Conservation (phyloP, 2,797 vertebrate genomes). For the Florisuga fusca region DNA sequence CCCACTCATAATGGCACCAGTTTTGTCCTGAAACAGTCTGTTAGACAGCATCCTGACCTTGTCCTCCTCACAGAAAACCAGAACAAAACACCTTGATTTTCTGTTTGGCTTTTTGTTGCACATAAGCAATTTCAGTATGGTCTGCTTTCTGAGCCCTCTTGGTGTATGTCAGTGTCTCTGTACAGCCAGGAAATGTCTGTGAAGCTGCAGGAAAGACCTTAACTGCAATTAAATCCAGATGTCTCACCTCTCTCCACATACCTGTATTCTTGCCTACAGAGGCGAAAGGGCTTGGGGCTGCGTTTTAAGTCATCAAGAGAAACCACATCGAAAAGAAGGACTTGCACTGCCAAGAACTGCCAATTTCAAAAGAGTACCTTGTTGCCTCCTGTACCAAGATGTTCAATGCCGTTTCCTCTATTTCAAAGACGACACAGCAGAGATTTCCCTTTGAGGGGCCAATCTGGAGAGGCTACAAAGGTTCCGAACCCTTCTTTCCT, state of each 20-base stretch:
- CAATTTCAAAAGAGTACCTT: neutral
- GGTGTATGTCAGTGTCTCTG: neutral
- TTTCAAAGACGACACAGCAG: neutral
- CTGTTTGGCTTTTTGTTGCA: neutral
- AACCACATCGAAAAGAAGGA: rapidly evolving
- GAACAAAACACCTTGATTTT: neutral
- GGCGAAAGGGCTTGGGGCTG: neutral
- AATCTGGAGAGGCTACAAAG: neutral
- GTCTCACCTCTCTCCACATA: neutral
- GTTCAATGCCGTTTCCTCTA: neutral
- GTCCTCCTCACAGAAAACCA: neutral
- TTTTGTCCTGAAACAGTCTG: conserved; percentile 25
- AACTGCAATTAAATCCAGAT: neutral
- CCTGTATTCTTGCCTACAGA: rapidly evolving
- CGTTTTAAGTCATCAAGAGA: neutral
- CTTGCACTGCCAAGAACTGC: neutral
- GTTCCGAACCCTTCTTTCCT: neutral
- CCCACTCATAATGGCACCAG: neutral
- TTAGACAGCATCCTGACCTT: neutral
- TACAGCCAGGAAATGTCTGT: neutral
- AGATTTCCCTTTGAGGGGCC: neutral
- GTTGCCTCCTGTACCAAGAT: neutral
- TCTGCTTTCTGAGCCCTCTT: neutral
- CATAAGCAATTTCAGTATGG: neutral
- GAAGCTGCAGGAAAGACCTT: neutral